Base-by-base conservation (phyloP, 2,888 invertebrate species). In the Sinelater perroti region DNA sequence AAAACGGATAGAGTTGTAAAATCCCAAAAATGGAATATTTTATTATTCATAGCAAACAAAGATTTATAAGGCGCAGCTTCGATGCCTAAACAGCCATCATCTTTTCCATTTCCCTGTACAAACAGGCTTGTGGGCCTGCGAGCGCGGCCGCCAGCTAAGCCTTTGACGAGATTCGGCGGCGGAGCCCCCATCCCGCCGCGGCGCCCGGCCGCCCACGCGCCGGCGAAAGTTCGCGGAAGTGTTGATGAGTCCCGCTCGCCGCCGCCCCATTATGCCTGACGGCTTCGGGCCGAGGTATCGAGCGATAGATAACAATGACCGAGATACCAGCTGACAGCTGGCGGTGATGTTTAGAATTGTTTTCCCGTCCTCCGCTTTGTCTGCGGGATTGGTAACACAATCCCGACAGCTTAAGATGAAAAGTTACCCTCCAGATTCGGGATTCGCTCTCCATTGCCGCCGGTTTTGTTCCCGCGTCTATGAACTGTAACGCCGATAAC, bases 291-390 rank as follows among this genome's bases (percentile, higher is more conserved):
- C 18, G 36, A 50, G 35, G 26, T 42, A 52, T 52, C 44, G 49
- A 49, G 40, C 55, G 26, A 55, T 33, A 49, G 42, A 55, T 42
- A 49, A 55, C 49, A 55, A 55, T 49, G 55, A 55, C 54, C 46
- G 46, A 51, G 42, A 54, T 46, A 30, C 38, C 35, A 47, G 26
- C 42, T 55, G 55, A 55, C 49, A 55, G 40, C 47, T 42, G 55
- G 49, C 33, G 55, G 49, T 49, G 55, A 55, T 55, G 55, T 49
- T 45, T 33, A 26, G 53, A 53, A 50, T 50, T 47, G 44, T 44
- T 44, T 40, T 46, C 40, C 40, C 18, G 30, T 30, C 36, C 38
- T 51, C 26, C 35, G 21, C 30, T 51, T 35, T 35, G 35, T 56
- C 42, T 42, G 28, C 17, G 8, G 20, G 49, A 35, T 50, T 44